Conservation (phyloP, 92 coral and sea anemone genomes). For the Scolanthus callimorphus region DNA sequence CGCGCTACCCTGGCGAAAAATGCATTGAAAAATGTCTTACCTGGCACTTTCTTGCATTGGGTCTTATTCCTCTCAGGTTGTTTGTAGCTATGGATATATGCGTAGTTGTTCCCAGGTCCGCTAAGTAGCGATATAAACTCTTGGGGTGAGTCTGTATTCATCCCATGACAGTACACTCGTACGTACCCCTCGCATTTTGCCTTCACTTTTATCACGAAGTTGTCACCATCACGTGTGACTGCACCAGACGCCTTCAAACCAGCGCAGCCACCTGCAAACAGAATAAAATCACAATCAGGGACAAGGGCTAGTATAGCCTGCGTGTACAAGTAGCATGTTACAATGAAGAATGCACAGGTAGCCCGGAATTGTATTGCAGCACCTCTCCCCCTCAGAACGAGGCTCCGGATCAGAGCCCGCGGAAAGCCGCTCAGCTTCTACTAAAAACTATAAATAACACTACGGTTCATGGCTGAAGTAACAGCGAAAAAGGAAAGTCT, state of each 20-base stretch:
- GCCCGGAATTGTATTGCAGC: no score
- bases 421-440: no score
- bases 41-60: conserved; percentile 34
- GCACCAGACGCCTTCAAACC: conserved; percentile 54
- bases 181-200: conserved; percentile 62
- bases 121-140: conserved; percentile 72
- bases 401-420: no score
- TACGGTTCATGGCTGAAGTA: no score
- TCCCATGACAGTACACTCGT: conserved; percentile 74
- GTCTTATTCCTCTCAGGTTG: conserved; percentile 52
- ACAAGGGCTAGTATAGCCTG: no score
- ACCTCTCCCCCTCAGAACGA: no score
- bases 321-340: no score
- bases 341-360: no score
- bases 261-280: conserved; percentile 60
- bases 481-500: no score
- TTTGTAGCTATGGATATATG: conserved; percentile 61
- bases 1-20: background rate
- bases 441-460: no score
- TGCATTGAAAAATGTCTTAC: conserved; percentile 8
- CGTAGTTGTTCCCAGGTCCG: conserved; percentile 62
- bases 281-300: no score
- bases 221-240: conserved; percentile 61
- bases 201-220: conserved; percentile 41
- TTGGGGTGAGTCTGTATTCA: conserved; percentile 51